Evolutionary conservation across 1,140 invertebrate genomes (phyloP).

Genomic region (Tigriopus japonicus): DNA sequence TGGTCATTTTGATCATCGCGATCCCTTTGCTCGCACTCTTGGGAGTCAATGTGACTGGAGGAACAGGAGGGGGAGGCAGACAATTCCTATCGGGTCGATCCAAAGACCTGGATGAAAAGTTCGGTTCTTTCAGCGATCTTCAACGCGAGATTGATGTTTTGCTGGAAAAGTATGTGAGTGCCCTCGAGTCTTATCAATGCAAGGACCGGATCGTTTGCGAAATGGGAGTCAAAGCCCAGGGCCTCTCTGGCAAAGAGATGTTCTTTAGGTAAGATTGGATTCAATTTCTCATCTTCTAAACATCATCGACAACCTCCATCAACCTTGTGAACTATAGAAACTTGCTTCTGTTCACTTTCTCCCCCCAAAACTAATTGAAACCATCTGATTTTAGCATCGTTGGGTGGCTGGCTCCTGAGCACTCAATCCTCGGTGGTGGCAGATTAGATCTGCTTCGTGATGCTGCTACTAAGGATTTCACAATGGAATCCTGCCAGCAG

Average conservation of each 20-base stretch:
- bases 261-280: constrained; percentile 1
- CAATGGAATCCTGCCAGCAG: too few relatives aligned
- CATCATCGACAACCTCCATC: too few relatives aligned
- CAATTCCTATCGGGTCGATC: neutral
- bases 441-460: too few relatives aligned
- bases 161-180: neutral
- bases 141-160: neutral
- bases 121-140: neutral
- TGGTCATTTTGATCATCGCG: neutral
- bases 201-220: constrained; percentile 6
- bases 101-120: neutral
- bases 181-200: neutral
- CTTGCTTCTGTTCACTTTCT: too few relatives aligned
- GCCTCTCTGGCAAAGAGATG: neutral
- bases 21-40: neutral
- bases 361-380: too few relatives aligned
- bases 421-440: too few relatives aligned
- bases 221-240: neutral
- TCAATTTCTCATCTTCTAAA: too few relatives aligned
- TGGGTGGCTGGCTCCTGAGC: too few relatives aligned
- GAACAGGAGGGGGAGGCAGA: too few relatives aligned
- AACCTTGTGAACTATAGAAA: too few relatives aligned
- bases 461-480: too few relatives aligned
- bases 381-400: too few relatives aligned
- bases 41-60: neutral